Base-by-base conservation (phyloP, 2,797 vertebrate species). In the Enteromius viviparus region DNA sequence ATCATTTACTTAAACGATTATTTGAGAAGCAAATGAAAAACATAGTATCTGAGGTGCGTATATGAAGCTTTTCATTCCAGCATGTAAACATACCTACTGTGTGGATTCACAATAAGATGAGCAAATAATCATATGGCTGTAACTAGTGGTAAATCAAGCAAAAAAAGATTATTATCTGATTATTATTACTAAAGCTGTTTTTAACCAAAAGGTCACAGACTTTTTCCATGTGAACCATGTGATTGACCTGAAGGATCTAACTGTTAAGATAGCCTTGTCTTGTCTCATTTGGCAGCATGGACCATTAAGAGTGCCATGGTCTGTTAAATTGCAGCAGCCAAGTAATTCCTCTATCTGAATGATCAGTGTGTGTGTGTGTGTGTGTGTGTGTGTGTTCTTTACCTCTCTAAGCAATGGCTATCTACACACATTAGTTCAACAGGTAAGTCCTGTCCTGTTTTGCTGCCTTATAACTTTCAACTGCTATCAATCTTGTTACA, bases 261-360 rank as follows among this genome's bases (percentile, higher is more conserved):
- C 87, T 86, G 88, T 89, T 74, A 85, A 87, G 79, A 83, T 80
- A 87, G 45, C 64, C 55, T 82, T 84, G 81, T 80, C 74, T 40
- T 29, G 85, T 89, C 90, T 93, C 89, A 90, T 92, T 94, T 90
- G 76, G 87, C 91, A 89, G 90, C 89, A 90, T 85, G 91, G 87
- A 89, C 91, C 92, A 91, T 92, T 93, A 93, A 86, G 85, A 87
- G 87, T 82, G 84, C 85, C 87, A 87, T 81, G 90, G 87, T 85
- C 88, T 90, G 88, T 82, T 82, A 82, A 89, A 83, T 89, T 89
- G 83, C 77, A 87, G 78, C 86, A 87, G 85, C 69, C 10, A 66
- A 72, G 42, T 82, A 83, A 87, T 85, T 85, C 78, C 82, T 87
- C 82, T 76, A 84, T 32, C 51, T 81, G 71, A 72, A 51, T 78